Base-by-base conservation (phyloP, 2,113 vertebrate genomes). In the Myodes glareolus region DNA sequence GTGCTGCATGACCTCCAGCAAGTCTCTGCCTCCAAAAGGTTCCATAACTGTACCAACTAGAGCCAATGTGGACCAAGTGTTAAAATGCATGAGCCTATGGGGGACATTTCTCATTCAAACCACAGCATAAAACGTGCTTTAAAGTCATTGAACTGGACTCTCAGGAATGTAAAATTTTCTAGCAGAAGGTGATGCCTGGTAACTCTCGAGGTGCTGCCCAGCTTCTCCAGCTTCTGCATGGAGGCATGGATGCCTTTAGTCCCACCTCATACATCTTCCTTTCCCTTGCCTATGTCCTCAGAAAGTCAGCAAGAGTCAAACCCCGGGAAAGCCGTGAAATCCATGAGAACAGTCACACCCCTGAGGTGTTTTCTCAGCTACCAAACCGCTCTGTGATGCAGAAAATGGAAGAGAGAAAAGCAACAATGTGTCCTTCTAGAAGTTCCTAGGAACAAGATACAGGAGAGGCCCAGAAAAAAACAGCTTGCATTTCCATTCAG, bases 401-500 rank as follows among this genome's bases (percentile, higher is more conserved):
- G 63, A 82, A 96, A 96, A 94, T 52, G 36, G n/a, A 90, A 90
- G 29, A 16, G 25, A 21, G 19, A 36, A 91, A 96, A 92, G 72
- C 94, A 94, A 92, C 39, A 47, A 0, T 84, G 91, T 85, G 23
- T 65, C n/a, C 92, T 94, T 73, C 47, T 45, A 93, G 92, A 58
- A 45, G 55, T 90, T 96, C 93, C 68, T 50, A 23, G 45, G 68
- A 97, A 45, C 1, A 86, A 12, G 45, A 89, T 0, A 11, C 16
- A 45, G 67, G 65, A 21, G 11, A 67, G 39, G 67, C 86, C 76
- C 55, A 16, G 80, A 68, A 87, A 98, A 97, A 50, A 5, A 42
- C 70, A 70, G 33, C 50, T 96, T 93, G 76, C 78, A 96, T 97
- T 98, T 97, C 73, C 73, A 97, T 77, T 73, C 97, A 97, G 58